phyloP scores from a whole-genome alignment of 37 sponge, comb jelly and placozoan species.

The Haliclona indistincta region DNA sequence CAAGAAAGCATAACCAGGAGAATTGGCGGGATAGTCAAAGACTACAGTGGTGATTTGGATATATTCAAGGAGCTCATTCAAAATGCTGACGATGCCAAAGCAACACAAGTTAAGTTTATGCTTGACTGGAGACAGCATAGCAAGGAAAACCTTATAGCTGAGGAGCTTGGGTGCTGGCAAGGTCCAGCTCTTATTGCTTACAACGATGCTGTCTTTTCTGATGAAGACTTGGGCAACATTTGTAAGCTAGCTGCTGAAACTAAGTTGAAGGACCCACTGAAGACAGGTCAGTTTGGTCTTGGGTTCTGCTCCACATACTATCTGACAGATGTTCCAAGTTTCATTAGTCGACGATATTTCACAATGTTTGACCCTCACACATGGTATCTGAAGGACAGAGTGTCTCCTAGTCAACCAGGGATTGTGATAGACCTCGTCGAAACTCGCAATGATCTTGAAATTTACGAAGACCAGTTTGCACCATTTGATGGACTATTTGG shows the following conservation, averaged over 20 bases:
- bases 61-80: slow-evolving; percentile 87
- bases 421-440: slow-evolving; percentile 66
- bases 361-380: slow-evolving; percentile 86
- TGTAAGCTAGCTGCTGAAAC: slow-evolving; percentile 68
- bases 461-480: slow-evolving; percentile 66
- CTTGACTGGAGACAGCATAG: slow-evolving; percentile 74
- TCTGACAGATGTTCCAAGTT: slow-evolving; percentile 84
- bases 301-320: slow-evolving; percentile 81
- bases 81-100: slow-evolving; percentile 92
- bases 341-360: slow-evolving; percentile 63
- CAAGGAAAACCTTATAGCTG: slow-evolving; percentile 28
- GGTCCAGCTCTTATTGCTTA: slow-evolving; percentile 80
- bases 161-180: slow-evolving; percentile 76
- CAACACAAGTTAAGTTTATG: slow-evolving; percentile 73
- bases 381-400: slow-evolving; percentile 62
- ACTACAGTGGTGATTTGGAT: slow-evolving; percentile 64
- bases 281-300: slow-evolving; percentile 84
- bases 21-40: slow-evolving; percentile 57
- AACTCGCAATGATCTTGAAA: slow-evolving; percentile 11
- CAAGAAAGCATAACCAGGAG: slow-evolving; percentile 65
- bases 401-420: slow-evolving; percentile 46
- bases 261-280: slow-evolving; percentile 66
- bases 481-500: slow-evolving; percentile 78
- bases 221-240: slow-evolving; percentile 70
- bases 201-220: too few relatives aligned